Evolutionary conservation across 2,888 invertebrate genomes (phyloP), one percentile per base, ranked within the genome.

Genomic region (Apamea anceps): DNA sequence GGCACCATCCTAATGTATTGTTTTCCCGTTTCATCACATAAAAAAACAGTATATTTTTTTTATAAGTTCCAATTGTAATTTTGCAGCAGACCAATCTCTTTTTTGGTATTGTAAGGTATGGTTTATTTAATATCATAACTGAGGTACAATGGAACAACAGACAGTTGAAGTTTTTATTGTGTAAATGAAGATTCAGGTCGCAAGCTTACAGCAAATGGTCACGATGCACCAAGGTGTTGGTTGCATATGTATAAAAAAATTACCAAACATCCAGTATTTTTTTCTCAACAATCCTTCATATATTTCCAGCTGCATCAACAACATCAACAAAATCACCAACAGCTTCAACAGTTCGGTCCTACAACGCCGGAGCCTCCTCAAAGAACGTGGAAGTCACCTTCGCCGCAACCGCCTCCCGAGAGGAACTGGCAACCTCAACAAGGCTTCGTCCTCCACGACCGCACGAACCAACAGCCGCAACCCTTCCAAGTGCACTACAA

Each of bases 381-480:
- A 85, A 95, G 95, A 83, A 93, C 95, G 81, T 96, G 96, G 95
- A 95, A 94, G 84, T 95, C 96, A 32, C 96, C 96, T 81, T 95
- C 96, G n/a, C 94, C 91, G 63, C 94, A 91, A 79, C 93, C 93
- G 45, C 91, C 95, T 25, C 95, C 95, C 67, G 96, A 97, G 68
- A 92, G 94, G 66, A 90, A 91, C 88, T 96, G 96, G 96, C 94
- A 93, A 79, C 95, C 97, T 73, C 97, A 97, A 90, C 97, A 97
- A 90, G 97, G 98, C 72, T 98, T 98, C 95, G 96, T 98, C 84
- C 96, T 98, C 76, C 98, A 98, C 93, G 98, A 98, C 82, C 95
- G 97, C 71, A 93, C 91, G 66, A 91, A 89, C 88, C 94, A 84
- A 54, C 87, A 94, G 85, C 93, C 94, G 57, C 87, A 94, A 86